Evolutionary conservation across 2,888 invertebrate species (phyloP).

Genomic region (Blastobasis adustella): DNA sequence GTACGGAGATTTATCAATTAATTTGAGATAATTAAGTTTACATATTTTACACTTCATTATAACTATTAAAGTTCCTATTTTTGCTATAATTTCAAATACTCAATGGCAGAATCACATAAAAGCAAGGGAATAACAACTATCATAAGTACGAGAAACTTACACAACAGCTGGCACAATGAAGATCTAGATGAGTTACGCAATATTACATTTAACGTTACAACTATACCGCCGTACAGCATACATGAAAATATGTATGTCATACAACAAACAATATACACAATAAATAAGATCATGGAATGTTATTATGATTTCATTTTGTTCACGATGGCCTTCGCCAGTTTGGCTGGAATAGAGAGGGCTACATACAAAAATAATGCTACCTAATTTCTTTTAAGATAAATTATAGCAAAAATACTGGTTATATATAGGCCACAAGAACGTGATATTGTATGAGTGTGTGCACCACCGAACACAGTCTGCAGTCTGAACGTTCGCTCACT

Average conservation of each 20-base stretch:
- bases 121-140: slow-evolving; percentile 60
- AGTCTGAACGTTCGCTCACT: slow-evolving; percentile 1
- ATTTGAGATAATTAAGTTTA: slow-evolving; percentile 47
- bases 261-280: slow-evolving; percentile 68
- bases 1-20: slow-evolving; percentile 19
- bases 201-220: slow-evolving; percentile 46
- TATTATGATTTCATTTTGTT: slow-evolving; percentile 56
- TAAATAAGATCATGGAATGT: slow-evolving; percentile 75
- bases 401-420: slow-evolving; percentile 75
- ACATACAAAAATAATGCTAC: slow-evolving; percentile 55
- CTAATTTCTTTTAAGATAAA: slow-evolving; percentile 56
- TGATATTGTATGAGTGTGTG: slow-evolving; percentile 17
- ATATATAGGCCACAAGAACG: slow-evolving; percentile 45
- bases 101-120: slow-evolving; percentile 60
- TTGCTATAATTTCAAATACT: slow-evolving; percentile 66
- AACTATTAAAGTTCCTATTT: slow-evolving; percentile 48
- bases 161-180: slow-evolving; percentile 73
- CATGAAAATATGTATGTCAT: slow-evolving; percentile 69
- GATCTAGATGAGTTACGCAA: slow-evolving; percentile 65
- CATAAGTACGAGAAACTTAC: slow-evolving; percentile 71
- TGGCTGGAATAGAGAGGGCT: slow-evolving; percentile 44
- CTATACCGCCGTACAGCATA: slow-evolving; percentile 52
- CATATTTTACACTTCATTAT: slow-evolving; percentile 59
- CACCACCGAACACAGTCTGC: slow-evolving; percentile 6
- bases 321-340: slow-evolving; percentile 35